Conservation (phyloP, 2,113 vertebrate species). For the Telmatochromis brichardi region DNA sequence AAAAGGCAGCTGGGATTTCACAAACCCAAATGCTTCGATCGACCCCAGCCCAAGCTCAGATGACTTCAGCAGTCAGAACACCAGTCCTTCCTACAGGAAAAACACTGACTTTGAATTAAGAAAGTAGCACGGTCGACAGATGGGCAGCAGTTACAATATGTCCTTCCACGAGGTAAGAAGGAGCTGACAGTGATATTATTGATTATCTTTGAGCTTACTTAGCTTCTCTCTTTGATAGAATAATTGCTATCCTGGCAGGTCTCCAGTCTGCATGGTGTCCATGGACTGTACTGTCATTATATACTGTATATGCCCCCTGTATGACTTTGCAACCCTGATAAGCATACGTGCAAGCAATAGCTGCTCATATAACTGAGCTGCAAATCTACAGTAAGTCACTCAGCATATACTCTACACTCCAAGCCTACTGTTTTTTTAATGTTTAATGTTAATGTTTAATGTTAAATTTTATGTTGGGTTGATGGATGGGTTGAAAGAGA, state of each 20-base stretch:
- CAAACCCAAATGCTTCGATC: not conserved
- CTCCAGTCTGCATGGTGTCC: not conserved
- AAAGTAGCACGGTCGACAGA: not conserved
- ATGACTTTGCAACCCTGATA: not conserved
- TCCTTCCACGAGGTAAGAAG: constrained; percentile 22
- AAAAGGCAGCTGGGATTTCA: not conserved
- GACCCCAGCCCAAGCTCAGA: not conserved
- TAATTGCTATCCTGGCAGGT: not conserved
- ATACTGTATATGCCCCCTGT: not conserved
- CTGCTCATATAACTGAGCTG: not conserved
- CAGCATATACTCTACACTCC: not conserved
- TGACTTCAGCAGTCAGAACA: not conserved
- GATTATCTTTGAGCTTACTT: constrained; percentile 12
- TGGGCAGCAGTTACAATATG: not conserved
- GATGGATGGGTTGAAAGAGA: not conserved
- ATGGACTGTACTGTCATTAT: not conserved
- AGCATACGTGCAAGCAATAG: not conserved
- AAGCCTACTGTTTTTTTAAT: not conserved
- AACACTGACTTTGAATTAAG: not conserved
- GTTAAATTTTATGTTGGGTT: not conserved
- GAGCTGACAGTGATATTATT: constrained; percentile 18
- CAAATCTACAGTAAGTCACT: not conserved
- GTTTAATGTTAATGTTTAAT: no score
- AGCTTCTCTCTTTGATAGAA: not conserved
- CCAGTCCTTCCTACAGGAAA: not conserved